Percentiles rank a stretch among this genome's conserved stretches.
These are phyloP conservation scores for Syngnathoides biaculeatus DNA, from an alignment of 2,113 vertebrate genomes.

Conservation along the genomic window DNA sequence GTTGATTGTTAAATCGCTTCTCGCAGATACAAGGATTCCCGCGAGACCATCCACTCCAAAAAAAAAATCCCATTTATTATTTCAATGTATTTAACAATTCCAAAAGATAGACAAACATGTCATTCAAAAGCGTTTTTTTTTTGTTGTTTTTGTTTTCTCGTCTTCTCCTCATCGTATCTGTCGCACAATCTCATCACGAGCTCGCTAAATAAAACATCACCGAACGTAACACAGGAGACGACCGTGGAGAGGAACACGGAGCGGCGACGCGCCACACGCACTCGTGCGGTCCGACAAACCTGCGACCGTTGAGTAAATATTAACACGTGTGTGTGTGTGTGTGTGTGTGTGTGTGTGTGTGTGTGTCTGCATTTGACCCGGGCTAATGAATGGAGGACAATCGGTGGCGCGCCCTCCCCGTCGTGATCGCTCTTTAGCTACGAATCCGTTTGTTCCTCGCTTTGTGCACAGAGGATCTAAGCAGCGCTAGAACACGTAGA, in stretches of 20 bases:
- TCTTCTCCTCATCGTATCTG: conserved; percentile 40
- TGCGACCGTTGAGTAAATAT: conserved; percentile 65
- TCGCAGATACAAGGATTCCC: conserved; percentile 51
- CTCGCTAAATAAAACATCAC: conserved; percentile 59
- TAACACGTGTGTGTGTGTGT: no score
- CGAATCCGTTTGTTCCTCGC: conserved; percentile 6
- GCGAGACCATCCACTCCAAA: conserved; percentile 54
- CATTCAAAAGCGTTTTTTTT: conserved; percentile 66
- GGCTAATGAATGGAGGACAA: conserved; percentile 67
- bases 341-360: no score
- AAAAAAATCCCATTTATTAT: conserved; percentile 78
- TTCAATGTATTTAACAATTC: conserved; percentile 78
- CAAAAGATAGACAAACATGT: conserved; percentile 75
- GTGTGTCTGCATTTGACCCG: conserved; percentile 55
- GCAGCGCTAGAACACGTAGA: conserved; percentile 45
- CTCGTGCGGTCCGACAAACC: conserved; percentile 62
- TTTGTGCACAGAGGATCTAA: conserved; percentile 18
- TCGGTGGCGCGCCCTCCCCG: conserved; percentile 42
- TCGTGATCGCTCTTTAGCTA: conserved; percentile 1
- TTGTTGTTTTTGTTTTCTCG: conserved; percentile 37
- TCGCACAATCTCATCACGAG: conserved; percentile 60
- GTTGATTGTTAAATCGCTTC: neutral
- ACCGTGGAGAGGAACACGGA: conserved; percentile 58
- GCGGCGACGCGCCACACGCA: conserved; percentile 63
- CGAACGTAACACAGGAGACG: conserved; percentile 57